Percentiles rank a stretch among this genome's conserved stretches.
Evolutionary conservation across 2,797 vertebrate genomes (phyloP).

Genomic region (Tragopan temminckii): DNA sequence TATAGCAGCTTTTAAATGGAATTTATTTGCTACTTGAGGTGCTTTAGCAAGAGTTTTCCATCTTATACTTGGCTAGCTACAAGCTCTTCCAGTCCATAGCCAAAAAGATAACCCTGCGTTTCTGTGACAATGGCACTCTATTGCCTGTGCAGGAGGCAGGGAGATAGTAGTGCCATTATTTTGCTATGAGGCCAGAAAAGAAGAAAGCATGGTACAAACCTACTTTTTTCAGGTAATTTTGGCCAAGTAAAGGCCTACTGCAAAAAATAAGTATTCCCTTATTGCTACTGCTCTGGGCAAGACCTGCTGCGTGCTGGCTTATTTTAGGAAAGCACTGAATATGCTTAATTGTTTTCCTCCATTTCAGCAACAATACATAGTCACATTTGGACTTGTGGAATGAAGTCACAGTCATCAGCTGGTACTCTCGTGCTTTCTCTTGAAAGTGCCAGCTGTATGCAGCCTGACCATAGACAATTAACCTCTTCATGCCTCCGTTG

Average conservation of each 20-base stretch:
- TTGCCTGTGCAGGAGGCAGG: background rate
- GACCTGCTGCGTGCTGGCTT: background rate
- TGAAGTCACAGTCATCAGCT: slow-evolving; percentile 27
- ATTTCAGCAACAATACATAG: background rate
- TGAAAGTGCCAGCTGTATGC: background rate
- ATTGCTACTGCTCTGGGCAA: background rate
- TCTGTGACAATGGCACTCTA: background rate
- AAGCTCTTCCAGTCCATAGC: background rate
- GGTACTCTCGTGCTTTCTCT: background rate
- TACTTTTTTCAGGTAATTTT: background rate
- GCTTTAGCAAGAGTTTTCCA: background rate
- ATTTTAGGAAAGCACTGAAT: background rate
- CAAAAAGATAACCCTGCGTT: background rate
- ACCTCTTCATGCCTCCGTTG: background rate
- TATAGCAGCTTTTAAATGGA: background rate
- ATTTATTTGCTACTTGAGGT: background rate
- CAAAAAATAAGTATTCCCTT: background rate
- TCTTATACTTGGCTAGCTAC: background rate
- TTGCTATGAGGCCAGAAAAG: background rate
- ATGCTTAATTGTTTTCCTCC: background rate
- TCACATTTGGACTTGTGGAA: background rate
- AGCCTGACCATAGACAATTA: background rate
- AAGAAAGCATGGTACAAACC: background rate
- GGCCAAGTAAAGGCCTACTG: background rate
- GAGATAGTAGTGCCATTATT: background rate